These are phyloP conservation scores for Drosophila algonquin DNA, from an alignment of 2,888 invertebrate species.

Conservation along the genomic window DNA sequence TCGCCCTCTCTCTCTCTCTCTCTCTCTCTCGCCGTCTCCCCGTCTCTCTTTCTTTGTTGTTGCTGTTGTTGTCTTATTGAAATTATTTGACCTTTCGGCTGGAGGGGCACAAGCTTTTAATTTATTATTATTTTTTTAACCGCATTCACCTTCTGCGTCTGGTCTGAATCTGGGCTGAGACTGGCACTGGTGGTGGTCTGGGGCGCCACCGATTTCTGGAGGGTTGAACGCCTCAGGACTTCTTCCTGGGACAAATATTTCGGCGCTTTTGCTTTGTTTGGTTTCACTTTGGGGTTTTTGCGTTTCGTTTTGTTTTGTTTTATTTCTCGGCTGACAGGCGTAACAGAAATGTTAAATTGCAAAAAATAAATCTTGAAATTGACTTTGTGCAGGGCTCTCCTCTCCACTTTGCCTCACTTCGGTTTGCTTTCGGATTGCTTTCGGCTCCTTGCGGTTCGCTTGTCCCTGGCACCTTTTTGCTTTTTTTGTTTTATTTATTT, in stretches of 20 bases:
- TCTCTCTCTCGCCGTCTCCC: too few relatives aligned
- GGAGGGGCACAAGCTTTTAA: constrained; percentile 56
- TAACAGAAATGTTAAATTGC: constrained; percentile 70
- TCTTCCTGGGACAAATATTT: constrained; percentile 7
- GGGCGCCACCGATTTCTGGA: neutral
- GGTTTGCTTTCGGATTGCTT: neutral
- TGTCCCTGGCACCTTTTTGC: constrained; percentile 15
- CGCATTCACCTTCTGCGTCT: constrained; percentile 58
- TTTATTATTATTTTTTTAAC: constrained; percentile 71
- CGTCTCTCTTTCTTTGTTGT: constrained; percentile 21
- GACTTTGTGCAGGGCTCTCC: constrained; percentile 47
- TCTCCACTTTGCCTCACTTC: constrained; percentile 14
- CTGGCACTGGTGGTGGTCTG: neutral
- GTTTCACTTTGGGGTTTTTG: constrained; percentile 1
- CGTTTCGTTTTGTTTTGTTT: constrained; percentile 43
- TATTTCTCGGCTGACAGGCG: constrained; percentile 49
- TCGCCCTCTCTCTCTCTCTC: neutral
- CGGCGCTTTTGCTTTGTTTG: constrained; percentile 30
- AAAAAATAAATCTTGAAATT: constrained; percentile 63
- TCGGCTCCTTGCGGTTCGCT: constrained; percentile 10
- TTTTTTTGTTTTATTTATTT: constrained; percentile 36
- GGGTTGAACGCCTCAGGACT: neutral
- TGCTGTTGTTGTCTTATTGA: constrained; percentile 40
- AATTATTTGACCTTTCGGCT: constrained; percentile 73
- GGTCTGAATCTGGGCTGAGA: neutral